Conservation (phyloP, 2,113 vertebrate species). For the Platichthys flesus region DNA sequence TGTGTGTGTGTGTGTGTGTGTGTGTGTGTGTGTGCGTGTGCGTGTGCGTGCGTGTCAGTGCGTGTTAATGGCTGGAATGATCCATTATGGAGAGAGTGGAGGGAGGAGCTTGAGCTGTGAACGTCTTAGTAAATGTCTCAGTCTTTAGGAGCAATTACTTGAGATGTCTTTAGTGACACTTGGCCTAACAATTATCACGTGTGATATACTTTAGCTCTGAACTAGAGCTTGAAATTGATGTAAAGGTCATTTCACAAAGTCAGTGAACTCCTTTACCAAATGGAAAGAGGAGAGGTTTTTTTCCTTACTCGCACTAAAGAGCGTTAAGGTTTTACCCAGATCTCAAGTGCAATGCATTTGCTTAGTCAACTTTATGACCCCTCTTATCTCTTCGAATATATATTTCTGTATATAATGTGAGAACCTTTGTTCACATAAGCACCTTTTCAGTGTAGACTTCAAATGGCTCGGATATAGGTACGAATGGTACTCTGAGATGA, state of each 20-base stretch:
- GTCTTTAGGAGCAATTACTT: conserved; percentile 65
- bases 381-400: conserved; percentile 17
- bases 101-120: conserved; percentile 19
- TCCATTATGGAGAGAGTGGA: conserved; percentile 26
- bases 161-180: conserved; percentile 71
- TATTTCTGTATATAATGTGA: conserved; percentile 25
- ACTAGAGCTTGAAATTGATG: conserved; percentile 74
- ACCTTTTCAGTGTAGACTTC: conserved; percentile 27
- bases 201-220: conserved; percentile 60
- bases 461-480: conserved; percentile 27
- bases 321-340: conserved; percentile 1
- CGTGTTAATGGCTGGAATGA: conserved; percentile 6
- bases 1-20: too few relatives aligned
- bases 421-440: neutral
- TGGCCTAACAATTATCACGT: conserved; percentile 71
- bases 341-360: conserved; percentile 8
- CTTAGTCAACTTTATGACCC: neutral
- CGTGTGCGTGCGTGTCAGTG: conserved; percentile 6
- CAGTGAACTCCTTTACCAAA: conserved; percentile 47
- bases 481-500: conserved; percentile 37
- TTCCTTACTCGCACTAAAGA: conserved; percentile 14
- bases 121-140: conserved; percentile 27
- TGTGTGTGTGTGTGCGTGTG: neutral
- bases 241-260: conserved; percentile 71
- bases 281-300: conserved; percentile 44